Evolutionary conservation across 2,888 invertebrate species (phyloP).

Genomic region (Punctoribates punctum): DNA sequence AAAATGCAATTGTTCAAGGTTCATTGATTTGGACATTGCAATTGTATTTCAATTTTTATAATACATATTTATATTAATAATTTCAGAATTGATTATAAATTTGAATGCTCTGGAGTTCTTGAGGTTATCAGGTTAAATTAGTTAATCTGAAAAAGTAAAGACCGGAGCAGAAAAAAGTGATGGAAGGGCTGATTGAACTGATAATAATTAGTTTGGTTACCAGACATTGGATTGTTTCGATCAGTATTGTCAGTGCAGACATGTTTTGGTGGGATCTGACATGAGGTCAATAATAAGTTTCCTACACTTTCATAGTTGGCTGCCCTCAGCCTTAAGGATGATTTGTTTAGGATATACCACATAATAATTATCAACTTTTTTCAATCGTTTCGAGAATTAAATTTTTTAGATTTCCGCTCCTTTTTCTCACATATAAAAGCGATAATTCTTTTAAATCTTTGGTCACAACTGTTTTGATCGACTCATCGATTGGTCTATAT

Average conservation of each 20-base stretch:
- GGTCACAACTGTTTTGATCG: neutral
- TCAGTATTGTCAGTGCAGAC: neutral
- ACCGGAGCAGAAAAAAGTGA: neutral
- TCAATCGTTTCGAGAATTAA: neutral
- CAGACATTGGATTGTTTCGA: neutral
- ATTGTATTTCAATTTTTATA: too few species aligned
- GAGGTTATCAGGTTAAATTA: neutral
- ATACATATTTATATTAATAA: too few species aligned
- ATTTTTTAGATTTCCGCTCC: conserved; percentile 11
- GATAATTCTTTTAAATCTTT: neutral
- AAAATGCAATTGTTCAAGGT: too few species aligned
- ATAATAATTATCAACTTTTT: conserved; percentile 22
- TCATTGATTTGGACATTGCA: too few species aligned
- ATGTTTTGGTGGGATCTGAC: conserved; percentile 13
- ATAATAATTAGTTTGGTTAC: conserved; percentile 33
- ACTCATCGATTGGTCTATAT: neutral
- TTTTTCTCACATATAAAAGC: conserved; percentile 30
- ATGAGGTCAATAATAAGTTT: conserved; percentile 26
- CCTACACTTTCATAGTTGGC: conserved; percentile 17
- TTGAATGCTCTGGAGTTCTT: neutral
- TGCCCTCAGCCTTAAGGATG: neutral
- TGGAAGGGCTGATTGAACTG: conserved; percentile 1
- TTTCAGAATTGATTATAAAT: too few species aligned
- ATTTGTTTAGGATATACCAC: conserved; percentile 25
- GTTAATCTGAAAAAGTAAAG: neutral